A percentile compares a stretch with the other conserved stretches of the same genome.
phyloP scores from a whole-genome alignment of 2,888 invertebrate species.

The Dynastes hyllus region DNA sequence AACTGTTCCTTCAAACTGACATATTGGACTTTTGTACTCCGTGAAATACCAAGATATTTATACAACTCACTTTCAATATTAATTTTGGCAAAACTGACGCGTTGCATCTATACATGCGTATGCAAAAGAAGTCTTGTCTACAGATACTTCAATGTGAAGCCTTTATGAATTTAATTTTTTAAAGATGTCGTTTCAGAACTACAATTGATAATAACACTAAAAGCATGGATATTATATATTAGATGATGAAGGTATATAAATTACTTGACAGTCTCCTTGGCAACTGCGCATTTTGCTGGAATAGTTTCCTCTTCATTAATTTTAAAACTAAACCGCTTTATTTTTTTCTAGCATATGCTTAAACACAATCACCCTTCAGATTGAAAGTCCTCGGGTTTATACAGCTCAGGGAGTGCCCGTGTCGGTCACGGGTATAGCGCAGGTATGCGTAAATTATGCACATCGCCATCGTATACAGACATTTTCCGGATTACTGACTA shows the following conservation, averaged over 20 bases:
- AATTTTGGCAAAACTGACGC: too few relatives aligned
- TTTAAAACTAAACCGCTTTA: not conserved
- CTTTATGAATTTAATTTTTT: too few relatives aligned
- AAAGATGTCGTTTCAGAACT: too few relatives aligned
- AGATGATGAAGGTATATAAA: not conserved
- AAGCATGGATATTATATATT: too few relatives aligned
- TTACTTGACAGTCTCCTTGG: not conserved
- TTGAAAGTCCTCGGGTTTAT: slow-evolving; percentile 93
- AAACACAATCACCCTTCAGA: slow-evolving; percentile 95
- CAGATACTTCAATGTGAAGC: too few relatives aligned
- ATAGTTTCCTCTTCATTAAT: not conserved
- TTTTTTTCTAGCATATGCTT: slow-evolving; percentile 82
- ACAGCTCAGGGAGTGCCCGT: slow-evolving; percentile 94
- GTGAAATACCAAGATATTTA: too few relatives aligned
- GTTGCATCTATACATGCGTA: too few relatives aligned
- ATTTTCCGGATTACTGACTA: not conserved
- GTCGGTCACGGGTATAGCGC: slow-evolving; percentile 92
- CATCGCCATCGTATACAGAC: not conserved
- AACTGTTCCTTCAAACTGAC: too few relatives aligned
- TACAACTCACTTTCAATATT: too few relatives aligned
- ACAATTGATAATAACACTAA: too few relatives aligned
- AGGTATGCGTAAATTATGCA: slow-evolving; percentile 36
- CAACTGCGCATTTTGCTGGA: not conserved
- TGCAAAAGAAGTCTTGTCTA: too few relatives aligned
- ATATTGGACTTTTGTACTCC: too few relatives aligned